A percentile compares a stretch with the other conserved stretches of the same genome.
Conservation (phyloP, 1,140 invertebrate genomes). For the Coenobita brevimanus region DNA sequence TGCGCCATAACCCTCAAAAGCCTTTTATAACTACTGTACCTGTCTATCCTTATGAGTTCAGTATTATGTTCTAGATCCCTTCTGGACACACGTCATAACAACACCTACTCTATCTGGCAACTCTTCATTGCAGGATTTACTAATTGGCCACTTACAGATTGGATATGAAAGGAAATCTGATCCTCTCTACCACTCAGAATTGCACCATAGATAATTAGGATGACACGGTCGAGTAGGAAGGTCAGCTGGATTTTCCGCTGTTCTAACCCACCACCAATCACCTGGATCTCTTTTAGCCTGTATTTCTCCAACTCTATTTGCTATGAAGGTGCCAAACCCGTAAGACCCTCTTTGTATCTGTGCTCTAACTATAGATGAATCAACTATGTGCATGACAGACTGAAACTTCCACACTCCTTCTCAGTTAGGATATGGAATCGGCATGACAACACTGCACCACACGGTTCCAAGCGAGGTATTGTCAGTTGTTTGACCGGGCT, state of each 20-base stretch:
- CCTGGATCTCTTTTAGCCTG: neutral
- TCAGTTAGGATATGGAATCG: neutral
- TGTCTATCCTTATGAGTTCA: neutral
- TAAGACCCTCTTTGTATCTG: constrained; percentile 34
- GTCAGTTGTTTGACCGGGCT: constrained; percentile 30
- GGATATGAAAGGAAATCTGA: constrained; percentile 2
- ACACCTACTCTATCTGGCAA: constrained; percentile 29
- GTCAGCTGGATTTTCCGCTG: constrained; percentile 18
- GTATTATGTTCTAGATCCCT: neutral
- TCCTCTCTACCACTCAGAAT: constrained; percentile 24
- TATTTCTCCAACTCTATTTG: constrained; percentile 27
- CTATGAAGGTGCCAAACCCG: constrained; percentile 20
- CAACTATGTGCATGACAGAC: constrained; percentile 23
- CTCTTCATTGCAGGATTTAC: neutral
- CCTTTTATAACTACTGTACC: constrained; percentile 21
- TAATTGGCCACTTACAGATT: neutral
- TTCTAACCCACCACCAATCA: constrained; percentile 23
- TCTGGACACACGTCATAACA: neutral
- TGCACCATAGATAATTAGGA: neutral
- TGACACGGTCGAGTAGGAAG: neutral
- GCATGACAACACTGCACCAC: constrained; percentile 3
- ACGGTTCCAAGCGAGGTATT: constrained; percentile 25
- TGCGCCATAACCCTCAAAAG: neutral
- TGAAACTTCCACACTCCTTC: neutral
- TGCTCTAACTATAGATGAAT: constrained; percentile 27